Conservation (phyloP, 2,888 invertebrate species). For the Subacronicta megacephala region DNA sequence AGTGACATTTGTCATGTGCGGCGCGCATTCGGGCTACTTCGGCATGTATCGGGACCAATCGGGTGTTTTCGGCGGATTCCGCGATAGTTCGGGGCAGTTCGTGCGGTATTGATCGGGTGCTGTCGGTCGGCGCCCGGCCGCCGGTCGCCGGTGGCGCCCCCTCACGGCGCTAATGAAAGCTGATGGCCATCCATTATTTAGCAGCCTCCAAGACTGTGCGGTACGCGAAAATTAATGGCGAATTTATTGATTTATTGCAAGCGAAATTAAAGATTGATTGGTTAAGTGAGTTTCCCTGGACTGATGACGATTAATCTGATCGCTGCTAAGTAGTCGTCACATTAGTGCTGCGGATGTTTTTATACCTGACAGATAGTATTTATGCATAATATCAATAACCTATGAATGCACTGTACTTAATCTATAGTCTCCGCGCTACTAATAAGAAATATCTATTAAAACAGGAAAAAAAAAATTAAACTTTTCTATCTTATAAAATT, state of each 20-base stretch:
- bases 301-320: slow-evolving; percentile 54
- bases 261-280: slow-evolving; percentile 84
- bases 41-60: slow-evolving; percentile 65
- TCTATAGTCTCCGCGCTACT: too few relatives aligned
- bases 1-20: slow-evolving; percentile 86
- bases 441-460: too few relatives aligned
- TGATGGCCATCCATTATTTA: slow-evolving; percentile 88
- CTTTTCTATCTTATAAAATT: too few relatives aligned
- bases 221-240: slow-evolving; percentile 84
- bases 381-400: slow-evolving; percentile 9
- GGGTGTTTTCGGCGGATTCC: slow-evolving; percentile 61
- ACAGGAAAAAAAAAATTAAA: too few relatives aligned
- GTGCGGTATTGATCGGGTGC: slow-evolving; percentile 77
- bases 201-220: slow-evolving; percentile 80
- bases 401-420: too few relatives aligned
- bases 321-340: slow-evolving; percentile 44
- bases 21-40: slow-evolving; percentile 67
- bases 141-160: slow-evolving; percentile 86
- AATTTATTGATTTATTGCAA: slow-evolving; percentile 87
- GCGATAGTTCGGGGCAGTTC: slow-evolving; percentile 48
- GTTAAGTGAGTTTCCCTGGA: slow-evolving; percentile 63
- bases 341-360: slow-evolving; percentile 16
- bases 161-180: slow-evolving; percentile 82
- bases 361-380: slow-evolving; percentile 19
- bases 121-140: slow-evolving; percentile 79